phyloP scores from a whole-genome alignment of 2,888 invertebrate genomes.

The Callimorpha dominula region DNA sequence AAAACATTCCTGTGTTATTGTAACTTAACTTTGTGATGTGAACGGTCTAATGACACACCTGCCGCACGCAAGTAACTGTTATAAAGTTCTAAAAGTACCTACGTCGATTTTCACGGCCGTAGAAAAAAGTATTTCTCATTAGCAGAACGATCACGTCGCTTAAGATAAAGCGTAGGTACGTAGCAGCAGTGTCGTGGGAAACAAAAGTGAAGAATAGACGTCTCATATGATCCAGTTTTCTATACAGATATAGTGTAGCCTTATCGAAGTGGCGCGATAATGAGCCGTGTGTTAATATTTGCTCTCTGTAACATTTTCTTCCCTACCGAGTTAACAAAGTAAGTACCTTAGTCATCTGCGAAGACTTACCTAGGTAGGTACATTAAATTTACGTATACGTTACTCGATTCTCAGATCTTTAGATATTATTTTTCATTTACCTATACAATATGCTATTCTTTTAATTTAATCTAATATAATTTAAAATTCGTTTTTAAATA shows the following conservation, averaged over 20 bases:
- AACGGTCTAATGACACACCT: constrained; percentile 22
- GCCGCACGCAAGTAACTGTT: constrained; percentile 19
- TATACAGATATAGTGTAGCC: constrained; percentile 72
- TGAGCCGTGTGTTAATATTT: constrained; percentile 79
- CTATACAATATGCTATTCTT: neutral
- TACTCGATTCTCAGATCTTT: no score
- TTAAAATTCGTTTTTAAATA: neutral
- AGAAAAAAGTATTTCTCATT: constrained; percentile 75
- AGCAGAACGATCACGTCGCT: constrained; percentile 76
- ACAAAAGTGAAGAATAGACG: constrained; percentile 70
- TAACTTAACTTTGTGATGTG: constrained; percentile 11
- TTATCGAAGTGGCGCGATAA: constrained; percentile 81
- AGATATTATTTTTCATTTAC: neutral
- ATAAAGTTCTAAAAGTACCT: constrained; percentile 23
- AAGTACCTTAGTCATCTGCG: constrained; percentile 54
- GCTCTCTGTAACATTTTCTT: constrained; percentile 65
- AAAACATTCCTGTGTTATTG: constrained; percentile 24
- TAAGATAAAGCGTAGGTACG: constrained; percentile 70
- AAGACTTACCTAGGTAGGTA: constrained; percentile 9
- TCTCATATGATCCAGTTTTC: constrained; percentile 82
- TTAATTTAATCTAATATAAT: neutral
- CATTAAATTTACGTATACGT: no score
- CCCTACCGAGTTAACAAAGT: constrained; percentile 53
- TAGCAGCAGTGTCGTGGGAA: constrained; percentile 81
- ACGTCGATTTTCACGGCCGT: constrained; percentile 61